Percentiles rank a stretch among this genome's conserved stretches.
phyloP scores from a whole-genome alignment of 2,888 invertebrate genomes.

The Agonopterix heracliana region DNA sequence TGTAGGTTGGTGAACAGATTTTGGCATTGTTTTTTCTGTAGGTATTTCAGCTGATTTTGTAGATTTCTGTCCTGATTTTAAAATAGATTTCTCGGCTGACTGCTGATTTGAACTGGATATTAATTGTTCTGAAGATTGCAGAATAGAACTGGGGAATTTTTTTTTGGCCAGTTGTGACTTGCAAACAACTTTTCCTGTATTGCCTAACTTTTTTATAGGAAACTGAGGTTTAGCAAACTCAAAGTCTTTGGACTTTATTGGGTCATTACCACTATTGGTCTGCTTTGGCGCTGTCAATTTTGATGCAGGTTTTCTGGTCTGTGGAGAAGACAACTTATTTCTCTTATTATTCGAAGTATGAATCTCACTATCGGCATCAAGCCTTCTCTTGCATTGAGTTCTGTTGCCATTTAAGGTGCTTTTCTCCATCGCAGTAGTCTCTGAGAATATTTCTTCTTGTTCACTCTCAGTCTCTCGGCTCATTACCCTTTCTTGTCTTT shows the following conservation, averaged over 20 bases:
- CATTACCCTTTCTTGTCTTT: neutral
- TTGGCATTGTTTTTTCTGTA: neutral
- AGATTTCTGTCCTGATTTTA: neutral
- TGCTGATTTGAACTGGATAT: slow-evolving; percentile 1
- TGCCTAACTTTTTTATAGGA: slow-evolving; percentile 30
- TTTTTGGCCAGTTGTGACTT: neutral
- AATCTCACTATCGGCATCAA: slow-evolving; percentile 20
- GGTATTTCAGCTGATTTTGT: neutral
- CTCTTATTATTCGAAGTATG: slow-evolving; percentile 29
- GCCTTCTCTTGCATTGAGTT: slow-evolving; percentile 22
- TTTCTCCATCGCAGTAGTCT: slow-evolving; percentile 21
- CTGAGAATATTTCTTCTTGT: slow-evolving; percentile 39
- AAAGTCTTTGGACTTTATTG: slow-evolving; percentile 29
- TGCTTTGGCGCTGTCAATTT: slow-evolving; percentile 11
- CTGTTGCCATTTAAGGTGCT: slow-evolving; percentile 6
- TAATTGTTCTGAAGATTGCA: slow-evolving; percentile 19
- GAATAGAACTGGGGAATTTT: neutral
- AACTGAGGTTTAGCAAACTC: slow-evolving; percentile 44
- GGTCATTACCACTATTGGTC: slow-evolving; percentile 12
- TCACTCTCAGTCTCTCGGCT: slow-evolving; percentile 27
- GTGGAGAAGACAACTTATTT: slow-evolving; percentile 24
- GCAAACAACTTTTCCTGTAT: neutral
- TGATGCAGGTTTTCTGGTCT: slow-evolving; percentile 4
- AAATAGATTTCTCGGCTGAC: neutral
- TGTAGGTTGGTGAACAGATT: slow-evolving; percentile 2